These are phyloP conservation scores for Neosalanx taihuensis DNA, from an alignment of 2,797 vertebrate species.

Conservation along the genomic window DNA sequence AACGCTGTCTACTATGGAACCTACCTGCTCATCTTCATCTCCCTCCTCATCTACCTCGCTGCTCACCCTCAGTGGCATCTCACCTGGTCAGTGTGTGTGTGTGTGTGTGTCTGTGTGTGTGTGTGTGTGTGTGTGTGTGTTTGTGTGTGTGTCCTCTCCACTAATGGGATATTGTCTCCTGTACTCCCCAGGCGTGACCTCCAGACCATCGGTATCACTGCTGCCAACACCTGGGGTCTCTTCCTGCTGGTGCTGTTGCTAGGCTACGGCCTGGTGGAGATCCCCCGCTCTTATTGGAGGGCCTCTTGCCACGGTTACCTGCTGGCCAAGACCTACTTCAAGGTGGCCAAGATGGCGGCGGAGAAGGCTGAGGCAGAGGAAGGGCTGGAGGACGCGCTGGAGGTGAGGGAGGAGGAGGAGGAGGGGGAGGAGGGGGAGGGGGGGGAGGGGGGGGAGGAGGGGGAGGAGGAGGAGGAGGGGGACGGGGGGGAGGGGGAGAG, in stretches of 20 bases:
- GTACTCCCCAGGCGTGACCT: conserved; percentile 76
- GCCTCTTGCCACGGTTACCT: conserved; percentile 82
- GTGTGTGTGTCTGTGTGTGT: too few species aligned
- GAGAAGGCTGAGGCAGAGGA: conserved; percentile 90
- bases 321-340: conserved; percentile 90
- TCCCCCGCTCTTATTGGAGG: conserved; percentile 90
- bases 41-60: conserved; percentile 89
- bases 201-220: conserved; percentile 89
- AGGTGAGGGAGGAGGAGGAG: conserved; percentile 64
- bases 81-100: conserved; percentile 73
- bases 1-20: conserved; percentile 95
- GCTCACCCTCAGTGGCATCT: conserved; percentile 82
- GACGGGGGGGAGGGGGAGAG: background rate
- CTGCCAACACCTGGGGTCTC: conserved; percentile 93
- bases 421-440: background rate
- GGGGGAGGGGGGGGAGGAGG: too few species aligned
- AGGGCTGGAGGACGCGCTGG: conserved; percentile 89
- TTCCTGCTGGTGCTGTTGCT: conserved; percentile 91
- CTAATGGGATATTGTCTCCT: background rate
- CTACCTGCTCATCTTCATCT: conserved; percentile 91
- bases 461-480: too few species aligned
- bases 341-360: conserved; percentile 86
- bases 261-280: conserved; percentile 92
- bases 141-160: conserved; percentile 1
- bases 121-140: background rate